phyloP scores from a whole-genome alignment of 37 sponge, comb jelly and placozoan species.

The Oopsacas minuta region DNA sequence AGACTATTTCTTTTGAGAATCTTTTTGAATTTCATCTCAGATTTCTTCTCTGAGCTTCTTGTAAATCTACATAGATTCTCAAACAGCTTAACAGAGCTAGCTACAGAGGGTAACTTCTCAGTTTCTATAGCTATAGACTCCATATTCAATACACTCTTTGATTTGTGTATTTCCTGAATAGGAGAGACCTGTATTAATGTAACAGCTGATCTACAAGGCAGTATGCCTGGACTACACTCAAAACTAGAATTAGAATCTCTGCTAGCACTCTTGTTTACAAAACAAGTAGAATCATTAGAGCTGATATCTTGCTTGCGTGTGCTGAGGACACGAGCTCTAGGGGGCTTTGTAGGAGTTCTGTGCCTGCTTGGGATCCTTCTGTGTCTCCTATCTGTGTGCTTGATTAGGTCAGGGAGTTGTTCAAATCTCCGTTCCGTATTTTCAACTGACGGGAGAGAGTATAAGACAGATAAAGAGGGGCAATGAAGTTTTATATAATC shows the following conservation, averaged over 20 bases:
- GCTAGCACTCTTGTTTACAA: not conserved
- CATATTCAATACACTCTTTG: not conserved
- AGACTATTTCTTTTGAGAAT: slow-evolving; percentile 18
- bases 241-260: not conserved
- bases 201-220: not conserved
- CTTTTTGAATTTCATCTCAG: not conserved
- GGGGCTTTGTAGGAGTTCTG: not conserved
- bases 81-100: slow-evolving; percentile 10
- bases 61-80: not conserved
- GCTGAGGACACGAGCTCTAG: not conserved
- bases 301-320: not conserved
- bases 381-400: not conserved
- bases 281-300: not conserved
- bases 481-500: not conserved
- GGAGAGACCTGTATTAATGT: not conserved
- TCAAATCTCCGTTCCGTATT: not conserved
- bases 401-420: not conserved
- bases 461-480: not conserved
- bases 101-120: not conserved
- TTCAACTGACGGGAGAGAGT: not conserved
- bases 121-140: not conserved
- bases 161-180: not conserved
- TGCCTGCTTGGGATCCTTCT: not conserved
- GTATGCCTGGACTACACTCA: not conserved
- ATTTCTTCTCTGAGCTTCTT: not conserved